Evolutionary conservation across 2,888 invertebrate genomes (phyloP), one percentile per base, ranked within the genome.

Genomic region (Venusia cambrica): DNA sequence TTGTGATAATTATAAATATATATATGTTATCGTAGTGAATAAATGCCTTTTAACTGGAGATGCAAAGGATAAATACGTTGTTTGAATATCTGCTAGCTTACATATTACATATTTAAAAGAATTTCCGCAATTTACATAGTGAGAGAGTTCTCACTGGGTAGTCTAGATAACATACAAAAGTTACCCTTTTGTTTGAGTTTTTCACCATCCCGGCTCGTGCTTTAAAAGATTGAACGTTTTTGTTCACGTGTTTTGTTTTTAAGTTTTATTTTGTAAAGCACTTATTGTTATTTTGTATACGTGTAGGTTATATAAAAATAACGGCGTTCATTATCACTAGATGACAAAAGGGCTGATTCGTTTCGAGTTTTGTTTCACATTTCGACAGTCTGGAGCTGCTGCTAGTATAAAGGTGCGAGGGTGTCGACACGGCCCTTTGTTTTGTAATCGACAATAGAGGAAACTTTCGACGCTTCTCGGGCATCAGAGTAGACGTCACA

Each of bases 401-500:
- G 67, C n/a, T 66, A 61, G 68, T 32, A 78, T 77, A 77, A 81
- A 67, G 73, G 57, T 73, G 67, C 74, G 74, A 75, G 81, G 87
- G 81, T 85, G 85, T 83, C 81, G 87, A 83, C 83, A 79, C 68
- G 73, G 65, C 56, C 73, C 75, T 78, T 83, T 84, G 84, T 83
- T 73, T 75, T 67, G 60, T 67, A 77, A 73, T 77, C 65, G 72
- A 85, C 81, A 85, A 85, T 72, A 45, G 66, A 51, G 45, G 59
- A 53, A 62, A 72, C 69, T 75, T 71, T 70, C 72, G 59, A 61
- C 37, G 40, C n/a, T 48, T 51, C 52, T 55, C 44, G 57, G 76
- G 7, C 28, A 16, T 5, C 11, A 27, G 21, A 10, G 14, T 7
- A 21, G 38, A 73, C 80, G 70, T 81, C 87, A 77, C 65, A 80